phyloP scores from a whole-genome alignment of 2,797 vertebrate genomes.

The Clarias fuscus region DNA sequence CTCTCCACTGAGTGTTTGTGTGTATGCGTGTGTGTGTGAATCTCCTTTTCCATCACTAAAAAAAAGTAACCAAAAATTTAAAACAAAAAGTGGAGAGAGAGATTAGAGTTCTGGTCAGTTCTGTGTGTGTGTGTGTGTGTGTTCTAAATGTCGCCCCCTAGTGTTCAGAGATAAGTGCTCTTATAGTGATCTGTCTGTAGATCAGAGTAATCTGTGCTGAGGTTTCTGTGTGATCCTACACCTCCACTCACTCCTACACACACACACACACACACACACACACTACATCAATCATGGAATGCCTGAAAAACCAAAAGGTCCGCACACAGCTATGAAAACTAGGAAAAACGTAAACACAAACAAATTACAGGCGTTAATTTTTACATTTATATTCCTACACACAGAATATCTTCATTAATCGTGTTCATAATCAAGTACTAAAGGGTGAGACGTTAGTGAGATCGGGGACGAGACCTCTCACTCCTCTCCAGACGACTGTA shows the following conservation, averaged over 20 bases:
- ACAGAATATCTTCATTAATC: too few relatives aligned
- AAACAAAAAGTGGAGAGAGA: background rate
- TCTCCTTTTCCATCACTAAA: background rate
- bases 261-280: too few relatives aligned
- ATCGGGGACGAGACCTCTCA: background rate
- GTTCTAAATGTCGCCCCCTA: background rate
- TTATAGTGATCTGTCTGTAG: background rate
- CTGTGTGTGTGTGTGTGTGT: background rate
- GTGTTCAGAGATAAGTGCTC: conserved; percentile 44
- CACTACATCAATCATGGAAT: background rate
- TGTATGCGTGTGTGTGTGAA: background rate
- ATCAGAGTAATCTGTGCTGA: background rate
- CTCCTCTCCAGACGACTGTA: background rate
- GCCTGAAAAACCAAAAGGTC: background rate
- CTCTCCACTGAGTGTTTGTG: background rate
- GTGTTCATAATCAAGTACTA: background rate
- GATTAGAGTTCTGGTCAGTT: background rate
- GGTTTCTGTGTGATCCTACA: background rate
- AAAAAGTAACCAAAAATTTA: too few relatives aligned
- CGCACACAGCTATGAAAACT: background rate
- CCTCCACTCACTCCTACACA: background rate
- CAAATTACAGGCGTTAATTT: background rate
- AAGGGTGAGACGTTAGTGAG: background rate
- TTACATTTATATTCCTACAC: background rate
- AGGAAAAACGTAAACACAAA: background rate